Conservation (phyloP, 2,888 invertebrate species). For the Parnassius mnemosyne region DNA sequence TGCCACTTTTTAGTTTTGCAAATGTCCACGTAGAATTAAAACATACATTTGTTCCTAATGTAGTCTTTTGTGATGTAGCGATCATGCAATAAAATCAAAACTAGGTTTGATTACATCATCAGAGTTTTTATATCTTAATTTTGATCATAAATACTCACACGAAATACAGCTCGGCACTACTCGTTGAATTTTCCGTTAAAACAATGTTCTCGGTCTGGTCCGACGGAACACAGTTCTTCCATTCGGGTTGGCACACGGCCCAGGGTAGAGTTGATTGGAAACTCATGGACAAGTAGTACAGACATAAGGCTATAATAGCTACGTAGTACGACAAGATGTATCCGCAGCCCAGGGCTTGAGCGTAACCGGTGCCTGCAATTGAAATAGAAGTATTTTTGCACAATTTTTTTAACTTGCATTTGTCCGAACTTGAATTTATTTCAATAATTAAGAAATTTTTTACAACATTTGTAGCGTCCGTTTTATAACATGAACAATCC, state of each 20-base stretch:
- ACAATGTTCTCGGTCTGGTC: slow-evolving; percentile 40
- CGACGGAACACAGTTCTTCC: slow-evolving; percentile 73
- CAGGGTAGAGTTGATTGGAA: slow-evolving; percentile 86
- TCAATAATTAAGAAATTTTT: too few relatives aligned
- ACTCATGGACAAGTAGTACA: slow-evolving; percentile 87
- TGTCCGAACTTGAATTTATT: too few relatives aligned
- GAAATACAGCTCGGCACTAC: slow-evolving; percentile 82
- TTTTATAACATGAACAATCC: too few relatives aligned
- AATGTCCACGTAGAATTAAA: too few relatives aligned
- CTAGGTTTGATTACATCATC: too few relatives aligned
- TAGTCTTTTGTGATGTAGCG: too few relatives aligned
- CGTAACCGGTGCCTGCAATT: slow-evolving; percentile 83
- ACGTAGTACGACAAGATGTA: slow-evolving; percentile 89
- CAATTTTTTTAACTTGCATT: not conserved
- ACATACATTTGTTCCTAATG: too few relatives aligned
- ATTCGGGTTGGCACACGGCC: slow-evolving; percentile 82
- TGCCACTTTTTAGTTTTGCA: too few relatives aligned
- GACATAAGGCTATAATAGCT: slow-evolving; percentile 85
- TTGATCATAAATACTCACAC: slow-evolving; percentile 53
- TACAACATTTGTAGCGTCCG: too few relatives aligned
- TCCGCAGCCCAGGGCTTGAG: slow-evolving; percentile 81
- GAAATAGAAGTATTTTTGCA: not conserved
- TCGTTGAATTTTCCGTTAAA: slow-evolving; percentile 47
- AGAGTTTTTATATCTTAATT: too few relatives aligned
- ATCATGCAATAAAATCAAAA: too few relatives aligned